Conservation (phyloP, 2,113 vertebrate species). For the Aepyceros melampus region DNA sequence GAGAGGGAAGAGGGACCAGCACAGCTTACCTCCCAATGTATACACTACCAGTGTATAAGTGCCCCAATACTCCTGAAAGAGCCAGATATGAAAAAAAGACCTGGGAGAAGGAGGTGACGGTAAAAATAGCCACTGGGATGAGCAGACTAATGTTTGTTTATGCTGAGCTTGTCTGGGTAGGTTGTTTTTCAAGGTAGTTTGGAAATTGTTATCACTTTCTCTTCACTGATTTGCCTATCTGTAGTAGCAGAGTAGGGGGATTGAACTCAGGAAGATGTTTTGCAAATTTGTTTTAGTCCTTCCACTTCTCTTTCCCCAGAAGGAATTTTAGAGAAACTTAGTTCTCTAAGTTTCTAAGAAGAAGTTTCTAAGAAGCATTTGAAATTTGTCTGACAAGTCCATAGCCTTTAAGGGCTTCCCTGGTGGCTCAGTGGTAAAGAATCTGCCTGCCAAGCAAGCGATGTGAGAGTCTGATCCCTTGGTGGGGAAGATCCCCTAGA, state of each 20-base stretch:
- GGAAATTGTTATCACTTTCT: neutral
- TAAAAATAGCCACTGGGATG: neutral
- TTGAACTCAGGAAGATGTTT: neutral
- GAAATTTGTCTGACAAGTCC: neutral
- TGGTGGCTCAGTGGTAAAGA: neutral
- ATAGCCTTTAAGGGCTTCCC: neutral
- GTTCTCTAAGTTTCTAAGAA: too few relatives aligned
- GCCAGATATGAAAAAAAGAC: neutral
- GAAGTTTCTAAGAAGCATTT: neutral
- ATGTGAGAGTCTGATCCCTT: neutral
- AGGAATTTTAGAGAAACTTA: neutral
- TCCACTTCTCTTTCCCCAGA: neutral
- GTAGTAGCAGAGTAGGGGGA: neutral
- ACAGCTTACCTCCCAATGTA: too few relatives aligned
- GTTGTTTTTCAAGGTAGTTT: neutral
- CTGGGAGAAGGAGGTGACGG: neutral
- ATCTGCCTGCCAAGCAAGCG: neutral
- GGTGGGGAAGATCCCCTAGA: neutral
- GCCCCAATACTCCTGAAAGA: neutral
- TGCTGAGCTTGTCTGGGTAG: neutral
- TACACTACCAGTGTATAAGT: neutral
- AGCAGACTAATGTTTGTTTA: too few relatives aligned
- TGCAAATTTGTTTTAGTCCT: neutral
- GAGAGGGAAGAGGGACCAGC: neutral
- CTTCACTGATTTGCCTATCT: neutral